Evolutionary conservation across 2,888 invertebrate species (phyloP).

Genomic region (Sipha maydis): DNA sequence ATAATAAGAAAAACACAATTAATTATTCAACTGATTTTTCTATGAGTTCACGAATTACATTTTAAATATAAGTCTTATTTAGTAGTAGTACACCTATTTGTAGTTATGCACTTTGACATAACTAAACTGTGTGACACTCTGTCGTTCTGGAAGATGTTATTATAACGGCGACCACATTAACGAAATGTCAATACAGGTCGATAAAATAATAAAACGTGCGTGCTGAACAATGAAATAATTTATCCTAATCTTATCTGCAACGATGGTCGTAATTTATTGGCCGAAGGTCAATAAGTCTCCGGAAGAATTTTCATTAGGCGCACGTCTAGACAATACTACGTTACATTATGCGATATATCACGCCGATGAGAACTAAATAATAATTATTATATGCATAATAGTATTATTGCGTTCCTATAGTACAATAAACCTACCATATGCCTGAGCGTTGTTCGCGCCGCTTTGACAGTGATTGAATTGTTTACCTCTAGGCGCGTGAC

Average conservation of each 20-base stretch:
- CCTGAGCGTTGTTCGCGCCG: too few relatives aligned
- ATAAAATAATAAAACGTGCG: neutral
- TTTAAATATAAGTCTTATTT: too few relatives aligned
- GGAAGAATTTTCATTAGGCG: slow-evolving; percentile 42
- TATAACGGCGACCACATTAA: neutral
- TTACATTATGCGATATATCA: slow-evolving; percentile 16
- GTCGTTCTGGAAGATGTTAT: neutral
- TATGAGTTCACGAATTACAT: too few relatives aligned
- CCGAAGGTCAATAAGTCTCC: slow-evolving; percentile 46
- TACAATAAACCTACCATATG: neutral
- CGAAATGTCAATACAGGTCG: neutral
- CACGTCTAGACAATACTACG: slow-evolving; percentile 1
- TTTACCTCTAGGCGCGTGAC: neutral
- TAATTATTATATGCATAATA: slow-evolving; percentile 10
- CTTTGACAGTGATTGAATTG: neutral
- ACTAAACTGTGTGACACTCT: neutral
- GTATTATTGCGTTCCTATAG: neutral
- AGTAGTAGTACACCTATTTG: too few relatives aligned
- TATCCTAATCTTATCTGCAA: slow-evolving; percentile 31
- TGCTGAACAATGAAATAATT: slow-evolving; percentile 39
- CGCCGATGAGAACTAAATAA: neutral
- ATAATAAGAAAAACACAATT: too few relatives aligned
- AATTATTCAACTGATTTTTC: too few relatives aligned
- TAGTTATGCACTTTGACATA: neutral
- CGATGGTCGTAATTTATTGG: slow-evolving; percentile 32